Base-by-base conservation (phyloP, 1,140 invertebrate genomes). In the Cotesia chilonis region DNA sequence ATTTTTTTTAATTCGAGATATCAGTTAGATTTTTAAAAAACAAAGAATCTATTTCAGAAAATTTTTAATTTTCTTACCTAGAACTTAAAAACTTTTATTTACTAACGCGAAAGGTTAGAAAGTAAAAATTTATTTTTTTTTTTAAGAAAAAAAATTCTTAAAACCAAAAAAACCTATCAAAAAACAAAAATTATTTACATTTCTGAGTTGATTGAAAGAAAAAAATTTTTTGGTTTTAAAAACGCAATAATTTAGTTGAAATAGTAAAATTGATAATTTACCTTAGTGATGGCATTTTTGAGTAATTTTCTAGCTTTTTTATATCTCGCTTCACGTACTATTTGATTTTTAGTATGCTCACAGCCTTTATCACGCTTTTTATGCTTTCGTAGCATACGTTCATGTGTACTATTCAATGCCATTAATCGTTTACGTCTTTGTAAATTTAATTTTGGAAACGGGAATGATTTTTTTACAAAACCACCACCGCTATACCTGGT, bases 391-490 rank as follows among this genome's bases (percentile, higher is more conserved):
- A 87, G 72, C 81, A 86, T 85, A 76, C 84, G 79, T 73, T 86
- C 84, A 5, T 84, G 81, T 12, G 84, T 82, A 78, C 81, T 86
- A 20, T 79, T 82, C 67, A 89, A 77, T 17, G 83, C 83, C 78
- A 89, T 83, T 55, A 89, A 76, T 61, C 88, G 81, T 82, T 88
- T 86, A 79, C 87, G 83, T 80, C 86, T 83, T 76, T 88, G 86
- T 68, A 88, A 79, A 75, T 86, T 88, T 73, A 89, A 81, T 78
- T 90, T 89, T 10, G 89, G 88, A 76, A 90, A 90, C 55, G 89
- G 89, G 64, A 89, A 87, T 73, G 88, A 89, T 81, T 90, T 90
- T 77, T 90, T 91, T 4, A 89, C 89, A 79, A 88, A 90, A 68
- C 89, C 90, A 74, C 88, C 87, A 57, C 88, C 88, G 41, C 85